Evolutionary conservation across 2,113 vertebrate species (phyloP).

Genomic region (Spermophilus dauricus): DNA sequence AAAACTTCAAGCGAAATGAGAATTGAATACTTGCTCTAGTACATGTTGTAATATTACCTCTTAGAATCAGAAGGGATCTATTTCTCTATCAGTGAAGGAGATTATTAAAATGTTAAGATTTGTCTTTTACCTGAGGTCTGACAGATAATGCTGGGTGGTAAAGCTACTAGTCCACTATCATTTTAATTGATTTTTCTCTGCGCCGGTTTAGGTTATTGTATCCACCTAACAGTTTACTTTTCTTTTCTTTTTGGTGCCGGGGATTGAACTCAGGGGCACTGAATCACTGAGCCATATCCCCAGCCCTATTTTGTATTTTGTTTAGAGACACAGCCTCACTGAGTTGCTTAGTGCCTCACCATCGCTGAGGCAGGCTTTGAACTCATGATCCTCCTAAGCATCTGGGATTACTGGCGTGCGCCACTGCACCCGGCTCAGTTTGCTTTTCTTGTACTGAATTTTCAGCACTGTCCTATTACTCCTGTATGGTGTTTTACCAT

Average conservation of each 20-base stretch:
- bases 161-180: neutral
- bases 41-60: neutral
- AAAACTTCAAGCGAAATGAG: neutral
- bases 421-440: neutral
- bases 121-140: neutral
- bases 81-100: neutral
- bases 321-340: too few species aligned
- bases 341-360: too few species aligned
- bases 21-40: neutral
- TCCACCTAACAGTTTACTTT: neutral
- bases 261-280: too few species aligned
- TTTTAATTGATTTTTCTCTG: slow-evolving; percentile 17
- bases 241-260: too few species aligned
- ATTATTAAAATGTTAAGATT: neutral
- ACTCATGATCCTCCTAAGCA: too few species aligned
- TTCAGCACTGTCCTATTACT: neutral
- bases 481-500: slow-evolving; percentile 14
- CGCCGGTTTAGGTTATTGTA: neutral
- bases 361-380: too few species aligned
- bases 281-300: too few species aligned
- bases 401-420: too few species aligned
- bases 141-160: neutral
- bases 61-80: slow-evolving; percentile 16
- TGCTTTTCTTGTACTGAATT: slow-evolving; percentile 14
- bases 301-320: too few species aligned